Conservation (phyloP, 2,797 vertebrate species). For the Rhabdophis nuchalis region DNA sequence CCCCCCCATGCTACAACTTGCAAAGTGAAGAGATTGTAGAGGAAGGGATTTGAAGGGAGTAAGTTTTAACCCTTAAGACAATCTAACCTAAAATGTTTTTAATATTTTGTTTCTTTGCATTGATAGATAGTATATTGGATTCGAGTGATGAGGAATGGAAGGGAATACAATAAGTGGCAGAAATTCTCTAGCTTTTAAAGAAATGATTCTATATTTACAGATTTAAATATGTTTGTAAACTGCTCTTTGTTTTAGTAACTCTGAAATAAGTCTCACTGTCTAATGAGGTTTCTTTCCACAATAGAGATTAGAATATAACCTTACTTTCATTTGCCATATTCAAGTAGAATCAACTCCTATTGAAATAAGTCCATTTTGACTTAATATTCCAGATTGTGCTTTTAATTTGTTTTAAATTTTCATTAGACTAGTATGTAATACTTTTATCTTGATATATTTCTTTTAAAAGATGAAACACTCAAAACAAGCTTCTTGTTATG, state of each 20-base stretch:
- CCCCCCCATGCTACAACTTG: background rate
- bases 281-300: background rate
- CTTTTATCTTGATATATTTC: background rate
- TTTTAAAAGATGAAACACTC: slow-evolving; percentile 75
- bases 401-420: background rate
- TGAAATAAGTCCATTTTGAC: background rate
- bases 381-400: background rate
- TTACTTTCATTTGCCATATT: background rate
- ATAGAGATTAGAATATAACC: background rate
- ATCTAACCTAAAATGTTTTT: background rate
- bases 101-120: background rate
- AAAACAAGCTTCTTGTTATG: slow-evolving; percentile 64
- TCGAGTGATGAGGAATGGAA: background rate
- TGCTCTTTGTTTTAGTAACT: background rate
- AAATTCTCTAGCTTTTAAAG: background rate
- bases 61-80: background rate
- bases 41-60: background rate
- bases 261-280: background rate
- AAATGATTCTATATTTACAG: background rate
- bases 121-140: background rate
- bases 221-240: background rate
- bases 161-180: background rate
- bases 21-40: background rate
- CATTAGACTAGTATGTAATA: background rate
- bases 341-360: background rate